Percentiles rank a stretch among this genome's conserved stretches.
Evolutionary conservation across 2,888 invertebrate species (phyloP).

Genomic region (Pyrgus malvae): DNA sequence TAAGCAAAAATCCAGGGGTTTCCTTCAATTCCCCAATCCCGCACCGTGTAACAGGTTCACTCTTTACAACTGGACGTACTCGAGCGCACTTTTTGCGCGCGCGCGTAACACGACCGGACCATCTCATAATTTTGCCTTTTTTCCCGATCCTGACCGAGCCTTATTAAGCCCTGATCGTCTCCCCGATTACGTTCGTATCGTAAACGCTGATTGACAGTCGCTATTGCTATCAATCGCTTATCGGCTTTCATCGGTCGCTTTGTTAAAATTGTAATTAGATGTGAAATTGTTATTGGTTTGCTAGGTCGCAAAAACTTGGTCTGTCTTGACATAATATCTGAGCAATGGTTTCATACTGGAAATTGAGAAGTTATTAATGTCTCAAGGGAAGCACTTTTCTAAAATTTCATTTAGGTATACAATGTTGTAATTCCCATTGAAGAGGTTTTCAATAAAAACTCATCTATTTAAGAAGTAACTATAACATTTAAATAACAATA

Average conservation of each 20-base stretch:
- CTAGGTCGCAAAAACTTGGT: not conserved
- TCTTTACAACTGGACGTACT: slow-evolving; percentile 45
- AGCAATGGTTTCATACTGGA: too few species aligned
- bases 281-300: slow-evolving; percentile 6
- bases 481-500: too few species aligned
- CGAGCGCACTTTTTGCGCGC: slow-evolving; percentile 63
- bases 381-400: too few species aligned
- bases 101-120: slow-evolving; percentile 73
- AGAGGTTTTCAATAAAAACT: too few species aligned
- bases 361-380: too few species aligned
- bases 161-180: slow-evolving; percentile 57
- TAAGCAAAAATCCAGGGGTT: not conserved
- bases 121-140: slow-evolving; percentile 74
- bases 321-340: not conserved
- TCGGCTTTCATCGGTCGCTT: not conserved
- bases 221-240: slow-evolving; percentile 45
- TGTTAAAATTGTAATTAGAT: slow-evolving; percentile 8
- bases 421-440: too few species aligned
- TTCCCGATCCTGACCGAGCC: slow-evolving; percentile 52
- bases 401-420: too few species aligned
- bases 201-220: slow-evolving; percentile 50
- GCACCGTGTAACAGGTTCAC: slow-evolving; percentile 31
- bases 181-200: slow-evolving; percentile 51
- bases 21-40: not conserved
- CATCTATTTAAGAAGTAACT: too few species aligned